phyloP scores from a whole-genome alignment of 2,113 vertebrate genomes.

The Vicugna pacos region DNA sequence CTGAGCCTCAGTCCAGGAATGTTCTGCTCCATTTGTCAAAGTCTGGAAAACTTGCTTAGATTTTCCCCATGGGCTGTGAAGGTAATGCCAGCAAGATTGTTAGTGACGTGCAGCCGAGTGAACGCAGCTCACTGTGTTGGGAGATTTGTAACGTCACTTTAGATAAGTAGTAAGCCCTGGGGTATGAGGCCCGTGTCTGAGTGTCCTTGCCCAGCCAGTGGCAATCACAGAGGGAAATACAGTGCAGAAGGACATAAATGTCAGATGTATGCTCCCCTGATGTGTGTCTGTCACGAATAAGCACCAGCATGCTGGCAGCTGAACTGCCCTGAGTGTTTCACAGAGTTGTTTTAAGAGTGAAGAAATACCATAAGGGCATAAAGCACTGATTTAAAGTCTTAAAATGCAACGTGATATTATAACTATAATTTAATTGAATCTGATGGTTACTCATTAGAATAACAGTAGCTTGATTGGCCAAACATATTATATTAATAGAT shows the following conservation, averaged over 20 bases:
- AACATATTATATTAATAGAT: neutral
- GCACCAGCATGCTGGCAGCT: neutral
- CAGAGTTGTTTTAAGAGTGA: neutral
- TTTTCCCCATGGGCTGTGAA: neutral
- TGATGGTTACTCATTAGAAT: neutral
- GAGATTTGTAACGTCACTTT: neutral
- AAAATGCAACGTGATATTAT: neutral
- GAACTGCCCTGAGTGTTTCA: neutral
- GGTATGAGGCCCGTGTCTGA: neutral
- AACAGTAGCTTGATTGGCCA: constrained; percentile 1
- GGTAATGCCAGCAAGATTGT: neutral
- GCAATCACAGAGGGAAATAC: neutral
- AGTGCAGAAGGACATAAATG: neutral
- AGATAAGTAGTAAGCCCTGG: neutral
- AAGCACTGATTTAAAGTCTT: neutral
- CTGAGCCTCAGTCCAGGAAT: neutral
- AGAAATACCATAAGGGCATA: neutral
- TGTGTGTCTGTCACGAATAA: neutral
- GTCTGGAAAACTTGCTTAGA: neutral
- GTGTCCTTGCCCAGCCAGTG: neutral
- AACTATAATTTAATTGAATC: constrained; percentile 1
- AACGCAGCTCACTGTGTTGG: neutral
- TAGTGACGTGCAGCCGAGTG: neutral
- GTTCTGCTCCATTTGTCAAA: constrained; percentile 17
- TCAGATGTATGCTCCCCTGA: neutral